These are phyloP conservation scores for Trachelipus rathkii DNA, from an alignment of 1,140 invertebrate species.

Conservation along the genomic window DNA sequence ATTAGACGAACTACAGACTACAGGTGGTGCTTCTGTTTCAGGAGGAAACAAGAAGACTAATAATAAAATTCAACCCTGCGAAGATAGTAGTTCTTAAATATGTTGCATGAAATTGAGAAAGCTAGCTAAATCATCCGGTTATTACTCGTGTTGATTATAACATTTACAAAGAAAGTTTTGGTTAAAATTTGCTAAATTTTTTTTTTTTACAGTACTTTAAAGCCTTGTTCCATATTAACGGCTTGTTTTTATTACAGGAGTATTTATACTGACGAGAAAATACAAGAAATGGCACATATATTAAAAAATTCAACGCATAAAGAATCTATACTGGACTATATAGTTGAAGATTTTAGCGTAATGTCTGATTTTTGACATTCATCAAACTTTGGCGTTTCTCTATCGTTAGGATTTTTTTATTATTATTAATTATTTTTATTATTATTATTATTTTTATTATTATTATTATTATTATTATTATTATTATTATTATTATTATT, in stretches of 20 bases:
- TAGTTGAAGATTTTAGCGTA: constrained; percentile 72
- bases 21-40: not conserved
- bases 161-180: no score
- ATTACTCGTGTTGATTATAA: constrained; percentile 65
- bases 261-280: constrained; percentile 55
- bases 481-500: not conserved
- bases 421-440: no score
- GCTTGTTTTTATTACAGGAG: constrained; percentile 23
- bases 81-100: constrained; percentile 62
- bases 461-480: not conserved
- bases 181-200: no score
- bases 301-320: constrained; percentile 74
- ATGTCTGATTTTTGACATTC: constrained; percentile 57
- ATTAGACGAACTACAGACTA: constrained; percentile 23
- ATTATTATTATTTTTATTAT: not conserved
- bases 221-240: no score
- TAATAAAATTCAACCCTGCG: constrained; percentile 14
- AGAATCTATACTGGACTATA: constrained; percentile 73
- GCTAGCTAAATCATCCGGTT: constrained; percentile 84
- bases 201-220: no score
- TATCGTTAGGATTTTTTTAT: no score
- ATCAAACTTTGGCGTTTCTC: constrained; percentile 29
- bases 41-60: constrained; percentile 12
- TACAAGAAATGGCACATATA: constrained; percentile 66
- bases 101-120: constrained; percentile 87